Percentiles rank a stretch among this genome's conserved stretches.
phyloP scores from a whole-genome alignment of 1,140 invertebrate genomes.

The Drosophila subpulchrella region DNA sequence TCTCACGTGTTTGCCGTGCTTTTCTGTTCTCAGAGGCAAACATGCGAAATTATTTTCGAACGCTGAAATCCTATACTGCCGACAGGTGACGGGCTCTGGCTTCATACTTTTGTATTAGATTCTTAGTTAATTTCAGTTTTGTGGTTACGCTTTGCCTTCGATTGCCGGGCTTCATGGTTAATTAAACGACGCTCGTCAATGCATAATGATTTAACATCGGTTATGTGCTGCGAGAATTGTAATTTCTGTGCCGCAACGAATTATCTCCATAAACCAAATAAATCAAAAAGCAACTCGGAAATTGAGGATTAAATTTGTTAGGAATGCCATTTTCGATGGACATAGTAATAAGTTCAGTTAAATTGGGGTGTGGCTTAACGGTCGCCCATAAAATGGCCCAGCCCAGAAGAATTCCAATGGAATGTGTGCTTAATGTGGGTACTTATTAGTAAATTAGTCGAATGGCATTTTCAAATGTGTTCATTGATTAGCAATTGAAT shows the following conservation, averaged over 20 bases:
- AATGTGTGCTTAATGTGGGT: constrained; percentile 40
- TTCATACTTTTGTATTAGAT: constrained; percentile 47
- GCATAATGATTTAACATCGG: constrained; percentile 48
- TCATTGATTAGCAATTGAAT: constrained; percentile 46
- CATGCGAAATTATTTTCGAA: constrained; percentile 54
- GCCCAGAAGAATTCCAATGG: constrained; percentile 6
- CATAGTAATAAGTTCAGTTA: constrained; percentile 27
- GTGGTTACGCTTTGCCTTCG: constrained; percentile 65
- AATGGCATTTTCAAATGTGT: constrained; percentile 47
- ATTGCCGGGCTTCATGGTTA: constrained; percentile 64
- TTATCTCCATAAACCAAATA: constrained; percentile 1
- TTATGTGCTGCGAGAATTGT: constrained; percentile 18
- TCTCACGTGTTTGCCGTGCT: constrained; percentile 53
- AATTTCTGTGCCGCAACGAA: constrained; percentile 4
- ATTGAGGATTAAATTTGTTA: constrained; percentile 9
- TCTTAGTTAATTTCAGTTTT: constrained; percentile 60
- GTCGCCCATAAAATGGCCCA: constrained; percentile 35
- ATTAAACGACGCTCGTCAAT: constrained; percentile 48
- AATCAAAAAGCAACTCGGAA: constrained; percentile 7
- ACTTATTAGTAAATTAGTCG: constrained; percentile 41
- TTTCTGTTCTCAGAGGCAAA: constrained; percentile 39
- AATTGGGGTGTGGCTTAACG: constrained; percentile 31
- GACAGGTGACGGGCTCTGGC: constrained; percentile 26
- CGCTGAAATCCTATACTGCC: constrained; percentile 42
- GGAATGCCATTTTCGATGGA: constrained; percentile 29